Conservation (phyloP, 2,113 vertebrate species). For the Spea multiplicata region DNA sequence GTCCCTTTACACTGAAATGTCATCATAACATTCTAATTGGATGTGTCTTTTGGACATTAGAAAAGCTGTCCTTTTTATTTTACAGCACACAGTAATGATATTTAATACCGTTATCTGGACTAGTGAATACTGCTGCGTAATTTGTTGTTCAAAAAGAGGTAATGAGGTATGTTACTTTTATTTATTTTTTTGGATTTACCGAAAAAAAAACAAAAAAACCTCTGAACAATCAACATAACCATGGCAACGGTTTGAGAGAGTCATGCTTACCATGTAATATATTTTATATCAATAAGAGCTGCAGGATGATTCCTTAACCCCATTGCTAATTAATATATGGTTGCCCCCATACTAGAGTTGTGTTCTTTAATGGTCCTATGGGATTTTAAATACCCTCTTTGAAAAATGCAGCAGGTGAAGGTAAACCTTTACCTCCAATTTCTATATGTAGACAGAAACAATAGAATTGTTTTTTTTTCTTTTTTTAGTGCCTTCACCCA, state of each 20-base stretch:
- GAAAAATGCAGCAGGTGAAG: no score
- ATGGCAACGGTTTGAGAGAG: slow-evolving; percentile 53
- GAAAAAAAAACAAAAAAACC: slow-evolving; percentile 24
- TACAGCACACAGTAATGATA: slow-evolving; percentile 13
- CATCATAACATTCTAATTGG: slow-evolving; percentile 23
- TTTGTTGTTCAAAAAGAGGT: slow-evolving; percentile 28
- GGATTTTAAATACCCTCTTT: no score
- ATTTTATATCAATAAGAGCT: slow-evolving; percentile 29
- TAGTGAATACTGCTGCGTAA: slow-evolving; percentile 19
- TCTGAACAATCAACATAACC: slow-evolving; percentile 49
- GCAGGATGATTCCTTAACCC: not conserved
- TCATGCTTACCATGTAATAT: slow-evolving; percentile 36
- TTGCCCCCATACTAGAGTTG: no score
- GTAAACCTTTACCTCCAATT: no score
- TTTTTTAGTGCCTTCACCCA: not conserved
- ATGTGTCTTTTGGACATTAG: slow-evolving; percentile 8
- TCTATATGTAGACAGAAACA: not conserved
- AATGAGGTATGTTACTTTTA: slow-evolving; percentile 28
- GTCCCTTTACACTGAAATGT: slow-evolving; percentile 14
- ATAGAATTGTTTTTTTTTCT: not conserved
- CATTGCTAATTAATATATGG: no score
- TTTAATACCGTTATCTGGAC: not conserved
- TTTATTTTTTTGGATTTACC: slow-evolving; percentile 42
- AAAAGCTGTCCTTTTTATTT: not conserved
- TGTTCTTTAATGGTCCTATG: no score